Evolutionary conservation across 2,888 invertebrate genomes (phyloP).

Genomic region (Pyrochroa serraticornis): DNA sequence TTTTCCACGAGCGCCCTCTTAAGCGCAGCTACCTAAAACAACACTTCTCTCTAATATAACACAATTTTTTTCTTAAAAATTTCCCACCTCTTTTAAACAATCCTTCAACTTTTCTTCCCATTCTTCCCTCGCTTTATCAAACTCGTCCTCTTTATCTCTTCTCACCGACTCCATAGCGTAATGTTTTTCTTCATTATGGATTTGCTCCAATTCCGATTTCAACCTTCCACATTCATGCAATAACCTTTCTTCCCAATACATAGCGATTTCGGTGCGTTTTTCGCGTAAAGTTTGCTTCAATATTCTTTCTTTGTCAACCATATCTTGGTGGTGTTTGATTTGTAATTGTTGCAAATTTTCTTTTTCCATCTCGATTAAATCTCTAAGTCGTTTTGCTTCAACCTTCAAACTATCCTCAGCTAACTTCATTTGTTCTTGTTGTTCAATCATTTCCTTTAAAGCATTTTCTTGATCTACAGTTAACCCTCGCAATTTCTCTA

Average conservation of each 20-base stretch:
- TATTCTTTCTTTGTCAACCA: constrained; percentile 57
- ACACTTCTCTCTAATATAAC: not conserved
- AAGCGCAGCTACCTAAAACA: constrained; percentile 67
- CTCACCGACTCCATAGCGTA: constrained; percentile 64
- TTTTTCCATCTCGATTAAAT: constrained; percentile 54
- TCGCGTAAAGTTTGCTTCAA: constrained; percentile 58
- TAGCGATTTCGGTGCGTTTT: constrained; percentile 63
- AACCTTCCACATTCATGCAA: constrained; percentile 67
- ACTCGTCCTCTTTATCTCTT: constrained; percentile 64
- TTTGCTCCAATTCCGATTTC: constrained; percentile 66
- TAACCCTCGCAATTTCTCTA: constrained; percentile 63
- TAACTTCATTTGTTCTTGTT: constrained; percentile 63
- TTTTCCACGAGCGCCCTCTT: constrained; percentile 70
- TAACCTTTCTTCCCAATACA: constrained; percentile 69
- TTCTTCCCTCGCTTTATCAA: constrained; percentile 60
- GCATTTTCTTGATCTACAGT: constrained; percentile 66
- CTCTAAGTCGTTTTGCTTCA: constrained; percentile 58
- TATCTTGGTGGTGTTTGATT: constrained; percentile 54
- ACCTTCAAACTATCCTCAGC: constrained; percentile 64
- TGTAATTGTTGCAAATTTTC: constrained; percentile 56
- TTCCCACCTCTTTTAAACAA: constrained; percentile 61
- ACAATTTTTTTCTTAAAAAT: not conserved
- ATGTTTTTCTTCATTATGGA: constrained; percentile 66
- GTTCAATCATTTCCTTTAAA: constrained; percentile 62
- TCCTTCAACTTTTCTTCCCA: constrained; percentile 62